Evolutionary conservation across 2,797 vertebrate species (phyloP), one percentile per base, ranked within the genome.

Genomic region (Gorsachius magnificus): DNA sequence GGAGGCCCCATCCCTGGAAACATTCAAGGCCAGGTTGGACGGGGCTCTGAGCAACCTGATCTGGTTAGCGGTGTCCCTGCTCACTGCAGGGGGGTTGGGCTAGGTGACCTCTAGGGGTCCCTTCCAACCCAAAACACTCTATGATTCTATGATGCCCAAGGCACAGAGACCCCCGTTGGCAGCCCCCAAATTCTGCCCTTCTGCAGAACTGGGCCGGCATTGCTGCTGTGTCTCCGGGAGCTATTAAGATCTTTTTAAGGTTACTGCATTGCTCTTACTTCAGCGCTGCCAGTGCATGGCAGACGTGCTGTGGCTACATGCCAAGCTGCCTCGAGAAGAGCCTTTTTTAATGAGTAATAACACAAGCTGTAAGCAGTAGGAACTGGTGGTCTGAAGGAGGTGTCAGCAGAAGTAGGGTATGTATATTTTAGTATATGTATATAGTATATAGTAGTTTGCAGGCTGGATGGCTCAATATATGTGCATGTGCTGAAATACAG

Each of bases 181-280:
- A 82, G 45, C 10, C 6, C 24, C 56, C 24, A 33, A 3, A 25
- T 45, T 74, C 69, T 64, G 31, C 33, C 6, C 10, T 77, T 72
- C 71, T 74, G 66, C 61, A 79, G 78, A 60, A 64, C 24, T 7
- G 18, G 24, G 11, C 31, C 0, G 1, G 15, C 1, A 0, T 35
- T 78, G 51, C 46, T 92, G 81, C 20, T 1, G 0, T 18, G 33
- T 53, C 65, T 83, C 63, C 85, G 31, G 69, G 12, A 85, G 26
- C 29, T 64, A 3, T 24, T n/a, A 41, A 56, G 31, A 25, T 63
- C 21, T 75, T 86, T 93, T 36, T 18, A 78, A 93, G 28, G 64
- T n/a, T 63, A 9, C 48, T 38, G 46, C 24, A 15, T 7, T 66
- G 64, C 51, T 85, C 3, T 28, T 29, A 5, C 15, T 79, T 72